Base-by-base conservation (phyloP, 2,113 vertebrate genomes). In the Chionodraco myersi region DNA sequence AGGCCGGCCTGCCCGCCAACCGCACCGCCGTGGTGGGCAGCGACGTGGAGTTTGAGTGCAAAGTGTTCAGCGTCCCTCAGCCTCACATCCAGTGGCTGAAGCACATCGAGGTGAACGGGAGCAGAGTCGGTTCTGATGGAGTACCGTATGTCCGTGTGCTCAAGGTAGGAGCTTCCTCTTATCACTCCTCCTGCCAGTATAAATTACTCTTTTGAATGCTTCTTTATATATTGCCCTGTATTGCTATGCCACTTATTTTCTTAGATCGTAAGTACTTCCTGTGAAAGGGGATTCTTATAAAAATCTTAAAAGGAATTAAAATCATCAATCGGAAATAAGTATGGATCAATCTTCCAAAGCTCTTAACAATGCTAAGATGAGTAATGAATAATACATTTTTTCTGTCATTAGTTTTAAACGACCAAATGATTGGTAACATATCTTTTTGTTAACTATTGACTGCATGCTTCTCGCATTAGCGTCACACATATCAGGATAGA, bases 41-140 rank as follows among this genome's bases (percentile, higher is more conserved):
- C 78, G 97, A 99, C 0, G 98, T 99, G 81, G 97, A 98, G 91
- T 99, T 99, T 64, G 96, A 96, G 85, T 99, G 98, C 93, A 99
- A 99, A 69, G 98, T 99, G 72, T 99, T 99, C 91, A 99, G 98
- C 1, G 98, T 99, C 85, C 98, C 98, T 1, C 98, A 99, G 92
- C 98, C 98, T 60, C 98, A 99, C 80, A 99, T 99, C 93, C 98
- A 99, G 93, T 99, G 98, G 98, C 95, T 99, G 56, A 98, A 98
- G 84, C 98, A 99, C 92, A 97, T 98, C 0, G 97, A 98, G 92
- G 95, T 99, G 80, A 99, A 99, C 0, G 97, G 98, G 73, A 99
- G 96, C 92, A 95, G 96, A 79, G 92, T 96, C 0, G 97, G 97
- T 13, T 93, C 95, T 0, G 97, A 98, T 69, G 97, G 97, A 75